Conservation (phyloP, 2,888 invertebrate genomes). For the Ichneumoninae sp. region DNA sequence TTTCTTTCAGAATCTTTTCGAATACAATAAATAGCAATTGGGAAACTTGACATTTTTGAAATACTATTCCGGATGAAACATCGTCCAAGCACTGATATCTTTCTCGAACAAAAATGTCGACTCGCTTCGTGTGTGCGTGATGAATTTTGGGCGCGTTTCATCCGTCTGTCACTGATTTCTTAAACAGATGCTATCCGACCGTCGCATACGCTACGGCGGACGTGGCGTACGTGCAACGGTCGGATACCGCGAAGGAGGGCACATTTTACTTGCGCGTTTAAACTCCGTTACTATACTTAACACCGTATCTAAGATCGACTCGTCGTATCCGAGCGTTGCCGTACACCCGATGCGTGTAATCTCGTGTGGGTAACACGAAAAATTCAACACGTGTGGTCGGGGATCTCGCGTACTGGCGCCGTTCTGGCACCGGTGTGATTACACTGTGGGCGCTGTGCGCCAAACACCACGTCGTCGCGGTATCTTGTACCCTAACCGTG, state of each 20-base stretch:
- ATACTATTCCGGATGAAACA: too few relatives aligned
- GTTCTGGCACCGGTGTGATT: slow-evolving; percentile 52
- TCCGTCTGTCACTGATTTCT: neutral
- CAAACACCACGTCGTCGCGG: slow-evolving; percentile 1
- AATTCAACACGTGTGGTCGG: slow-evolving; percentile 54
- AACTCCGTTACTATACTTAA: slow-evolving; percentile 7
- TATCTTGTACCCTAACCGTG: slow-evolving; percentile 43
- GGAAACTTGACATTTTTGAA: neutral
- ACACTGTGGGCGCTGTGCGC: slow-evolving; percentile 36
- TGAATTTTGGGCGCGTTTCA: neutral
- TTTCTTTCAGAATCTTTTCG: neutral
- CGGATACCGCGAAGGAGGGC: slow-evolving; percentile 3
- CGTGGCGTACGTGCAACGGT: neutral
- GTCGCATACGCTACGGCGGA: neutral
- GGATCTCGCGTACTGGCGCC: slow-evolving; percentile 43
- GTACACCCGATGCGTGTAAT: neutral
- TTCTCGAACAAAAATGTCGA: neutral
- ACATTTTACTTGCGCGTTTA: slow-evolving; percentile 10
- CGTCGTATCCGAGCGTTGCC: slow-evolving; percentile 8
- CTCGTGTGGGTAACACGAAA: slow-evolving; percentile 9
- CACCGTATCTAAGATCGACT: slow-evolving; percentile 4
- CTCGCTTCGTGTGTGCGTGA: neutral
- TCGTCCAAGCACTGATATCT: neutral
- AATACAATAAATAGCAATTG: neutral
- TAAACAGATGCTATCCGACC: neutral